Evolutionary conservation across 2,888 invertebrate species (phyloP).

Genomic region (Scrobipalpa costella): DNA sequence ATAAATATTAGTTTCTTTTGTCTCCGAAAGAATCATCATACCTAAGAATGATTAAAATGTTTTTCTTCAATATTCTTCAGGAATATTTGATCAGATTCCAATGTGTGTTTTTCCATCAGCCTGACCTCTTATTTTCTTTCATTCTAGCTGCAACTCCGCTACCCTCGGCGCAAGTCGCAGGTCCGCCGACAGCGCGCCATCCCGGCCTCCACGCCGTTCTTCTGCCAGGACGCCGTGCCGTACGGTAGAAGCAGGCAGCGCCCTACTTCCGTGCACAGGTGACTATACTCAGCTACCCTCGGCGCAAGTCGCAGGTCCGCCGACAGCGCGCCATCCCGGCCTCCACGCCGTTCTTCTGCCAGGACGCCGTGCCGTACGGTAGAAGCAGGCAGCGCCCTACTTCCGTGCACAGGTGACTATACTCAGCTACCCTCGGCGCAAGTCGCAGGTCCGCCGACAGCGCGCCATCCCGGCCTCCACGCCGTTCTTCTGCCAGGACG

Average conservation of each 20-base stretch:
- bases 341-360: slow-evolving; percentile 81
- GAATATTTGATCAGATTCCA: too few relatives aligned
- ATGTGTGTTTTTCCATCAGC: too few relatives aligned
- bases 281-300: slow-evolving; percentile 65
- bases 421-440: slow-evolving; percentile 71
- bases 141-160: slow-evolving; percentile 68
- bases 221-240: slow-evolving; percentile 73
- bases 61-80: too few relatives aligned
- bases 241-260: slow-evolving; percentile 64
- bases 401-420: slow-evolving; percentile 79
- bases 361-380: slow-evolving; percentile 62
- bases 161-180: slow-evolving; percentile 68
- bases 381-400: slow-evolving; percentile 73
- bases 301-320: slow-evolving; percentile 68
- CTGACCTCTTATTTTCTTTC: neutral
- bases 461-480: slow-evolving; percentile 70
- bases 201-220: slow-evolving; percentile 78
- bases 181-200: slow-evolving; percentile 78
- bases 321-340: slow-evolving; percentile 75
- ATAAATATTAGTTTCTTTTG: too few relatives aligned
- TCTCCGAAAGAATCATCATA: too few relatives aligned
- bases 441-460: slow-evolving; percentile 76
- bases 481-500: slow-evolving; percentile 82
- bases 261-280: slow-evolving; percentile 84
- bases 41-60: too few relatives aligned